A percentile compares a stretch with the other conserved stretches of the same genome.
Conservation (phyloP, 2,113 vertebrate genomes). For the Eublepharis macularius region DNA sequence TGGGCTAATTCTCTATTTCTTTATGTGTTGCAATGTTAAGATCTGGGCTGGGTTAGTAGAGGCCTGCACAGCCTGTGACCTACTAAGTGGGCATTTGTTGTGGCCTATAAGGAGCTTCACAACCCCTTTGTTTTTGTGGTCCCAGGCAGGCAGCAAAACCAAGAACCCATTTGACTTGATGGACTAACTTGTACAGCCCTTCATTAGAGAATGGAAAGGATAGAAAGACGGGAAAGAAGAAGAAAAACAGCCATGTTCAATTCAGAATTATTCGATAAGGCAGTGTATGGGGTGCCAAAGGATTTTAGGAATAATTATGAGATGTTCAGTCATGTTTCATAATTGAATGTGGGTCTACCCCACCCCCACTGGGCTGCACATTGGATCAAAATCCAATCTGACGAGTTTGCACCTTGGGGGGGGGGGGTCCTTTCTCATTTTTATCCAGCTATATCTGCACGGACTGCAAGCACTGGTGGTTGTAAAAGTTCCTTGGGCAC, state of each 20-base stretch:
- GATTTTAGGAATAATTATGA: not conserved
- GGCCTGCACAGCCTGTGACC: not conserved
- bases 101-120: not conserved
- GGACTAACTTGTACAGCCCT: not conserved
- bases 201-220: not conserved
- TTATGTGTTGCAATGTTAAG: too few species aligned
- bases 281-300: not conserved
- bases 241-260: not conserved
- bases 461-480: too few species aligned
- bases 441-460: too few species aligned
- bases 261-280: not conserved
- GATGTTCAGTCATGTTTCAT: too few species aligned
- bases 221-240: too few species aligned
- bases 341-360: too few species aligned
- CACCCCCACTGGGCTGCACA: too few species aligned
- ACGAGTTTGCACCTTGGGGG: too few species aligned
- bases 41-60: not conserved
- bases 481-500: too few species aligned
- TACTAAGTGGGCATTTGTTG: not conserved
- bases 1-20: not conserved
- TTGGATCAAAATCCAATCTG: too few species aligned
- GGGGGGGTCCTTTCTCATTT: too few species aligned
- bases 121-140: not conserved
- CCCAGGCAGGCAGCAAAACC: not conserved
- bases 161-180: not conserved